Percentiles rank a stretch among this genome's conserved stretches.
phyloP scores from a whole-genome alignment of 2,888 invertebrate genomes.

The Drosophila paranaensis region DNA sequence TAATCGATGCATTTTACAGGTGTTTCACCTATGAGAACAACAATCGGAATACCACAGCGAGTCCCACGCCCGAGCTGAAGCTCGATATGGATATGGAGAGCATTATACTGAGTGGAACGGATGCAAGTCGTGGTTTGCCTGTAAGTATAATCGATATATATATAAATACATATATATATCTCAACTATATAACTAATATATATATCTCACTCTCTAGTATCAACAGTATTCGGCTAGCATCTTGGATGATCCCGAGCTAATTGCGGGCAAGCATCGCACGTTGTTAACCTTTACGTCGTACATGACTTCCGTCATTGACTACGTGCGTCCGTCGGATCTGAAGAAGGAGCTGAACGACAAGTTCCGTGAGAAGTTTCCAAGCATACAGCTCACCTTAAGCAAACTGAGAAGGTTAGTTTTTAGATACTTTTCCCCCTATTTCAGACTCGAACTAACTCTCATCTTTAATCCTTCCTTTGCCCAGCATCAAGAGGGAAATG shows the following conservation, averaged over 20 bases:
- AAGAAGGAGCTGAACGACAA: conserved; percentile 99
- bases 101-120: conserved; percentile 59
- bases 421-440: neutral
- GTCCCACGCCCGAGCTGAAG: conserved; percentile 83
- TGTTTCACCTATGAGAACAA: conserved; percentile 84
- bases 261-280: conserved; percentile 95
- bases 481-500: conserved; percentile 97
- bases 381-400: conserved; percentile 96
- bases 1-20: conserved; percentile 61
- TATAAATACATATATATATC: neutral
- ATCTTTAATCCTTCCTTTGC: neutral
- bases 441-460: neutral
- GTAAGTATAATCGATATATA: conserved; percentile 43
- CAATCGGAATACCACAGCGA: conserved; percentile 81
- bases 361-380: conserved; percentile 97
- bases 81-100: conserved; percentile 82
- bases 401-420: conserved; percentile 93
- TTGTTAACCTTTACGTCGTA: conserved; percentile 94
- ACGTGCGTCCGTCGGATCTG: conserved; percentile 96
- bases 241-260: conserved; percentile 96
- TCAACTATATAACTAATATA: neutral
- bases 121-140: conserved; percentile 69
- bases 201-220: conserved; percentile 39
- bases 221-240: conserved; percentile 92
- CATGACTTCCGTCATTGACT: conserved; percentile 98